A percentile compares a stretch with the other conserved stretches of the same genome.
Conservation (phyloP, 1,140 invertebrate species). For the Geopemphigus sp. region DNA sequence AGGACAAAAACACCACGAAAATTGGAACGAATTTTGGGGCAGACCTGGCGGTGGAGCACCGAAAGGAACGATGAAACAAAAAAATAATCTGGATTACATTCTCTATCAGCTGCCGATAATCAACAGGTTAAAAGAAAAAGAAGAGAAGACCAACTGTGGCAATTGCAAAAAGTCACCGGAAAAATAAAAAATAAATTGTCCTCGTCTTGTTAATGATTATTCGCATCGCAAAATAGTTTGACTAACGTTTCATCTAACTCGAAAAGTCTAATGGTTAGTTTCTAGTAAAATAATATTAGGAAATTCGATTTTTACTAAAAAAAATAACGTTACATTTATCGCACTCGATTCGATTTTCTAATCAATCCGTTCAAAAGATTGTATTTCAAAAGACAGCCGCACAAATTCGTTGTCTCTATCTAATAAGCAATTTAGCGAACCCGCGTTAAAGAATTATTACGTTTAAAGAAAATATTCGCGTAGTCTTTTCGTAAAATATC, state of each 20-base stretch:
- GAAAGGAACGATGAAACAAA: slow-evolving; percentile 54
- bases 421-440: no score
- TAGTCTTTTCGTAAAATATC: not conserved
- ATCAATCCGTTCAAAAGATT: not conserved
- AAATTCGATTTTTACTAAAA: slow-evolving; percentile 5
- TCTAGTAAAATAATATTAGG: not conserved
- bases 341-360: not conserved
- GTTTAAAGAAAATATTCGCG: no score
- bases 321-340: not conserved
- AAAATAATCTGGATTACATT: slow-evolving; percentile 53
- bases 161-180: slow-evolving; percentile 16
- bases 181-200: not conserved
- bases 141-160: slow-evolving; percentile 11
- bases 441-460: no score
- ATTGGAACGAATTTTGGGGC: slow-evolving; percentile 68
- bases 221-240: not conserved
- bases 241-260: not conserved
- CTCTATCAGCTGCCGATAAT: slow-evolving; percentile 53
- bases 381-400: no score
- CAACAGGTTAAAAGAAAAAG: slow-evolving; percentile 49
- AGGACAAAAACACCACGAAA: slow-evolving; percentile 63
- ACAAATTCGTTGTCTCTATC: no score
- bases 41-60: slow-evolving; percentile 68
- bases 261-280: not conserved
- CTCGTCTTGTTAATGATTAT: not conserved